A percentile compares a stretch with the other conserved stretches of the same genome.
Evolutionary conservation across 2,888 invertebrate genomes (phyloP).

Genomic region (Limnephilus lunatus): DNA sequence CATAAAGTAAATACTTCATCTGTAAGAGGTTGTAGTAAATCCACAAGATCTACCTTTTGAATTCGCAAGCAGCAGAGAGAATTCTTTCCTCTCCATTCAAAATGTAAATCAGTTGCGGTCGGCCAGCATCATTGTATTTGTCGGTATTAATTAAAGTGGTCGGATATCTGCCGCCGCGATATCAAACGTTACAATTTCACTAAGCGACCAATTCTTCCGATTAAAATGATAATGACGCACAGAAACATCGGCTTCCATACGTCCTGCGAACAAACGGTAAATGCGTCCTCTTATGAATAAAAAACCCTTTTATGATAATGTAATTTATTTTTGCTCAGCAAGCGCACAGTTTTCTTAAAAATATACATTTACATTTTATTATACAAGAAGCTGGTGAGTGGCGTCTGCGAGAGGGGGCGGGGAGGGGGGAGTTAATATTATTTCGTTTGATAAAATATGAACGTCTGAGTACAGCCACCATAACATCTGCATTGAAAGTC

Average conservation of each 20-base stretch:
- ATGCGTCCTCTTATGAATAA: constrained; percentile 58
- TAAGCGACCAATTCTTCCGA: constrained; percentile 34
- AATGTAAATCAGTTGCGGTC: constrained; percentile 39
- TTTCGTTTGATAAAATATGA: constrained; percentile 53
- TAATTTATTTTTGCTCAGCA: constrained; percentile 62
- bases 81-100: constrained; percentile 29
- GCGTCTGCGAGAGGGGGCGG: background rate
- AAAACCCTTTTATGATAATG: constrained; percentile 64
- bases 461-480: constrained; percentile 20
- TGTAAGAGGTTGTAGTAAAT: background rate
- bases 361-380: constrained; percentile 64
- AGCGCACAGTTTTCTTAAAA: constrained; percentile 64
- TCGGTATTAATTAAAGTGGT: constrained; percentile 45
- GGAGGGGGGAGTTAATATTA: constrained; percentile 34
- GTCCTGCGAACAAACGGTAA: constrained; percentile 41
- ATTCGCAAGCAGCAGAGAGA: background rate
- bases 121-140: constrained; percentile 17
- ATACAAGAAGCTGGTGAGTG: constrained; percentile 43
- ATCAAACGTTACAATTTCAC: constrained; percentile 23
- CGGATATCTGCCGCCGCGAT: constrained; percentile 12
- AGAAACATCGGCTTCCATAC: constrained; percentile 43
- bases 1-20: background rate
- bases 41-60: constrained; percentile 1
- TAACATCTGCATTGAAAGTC: constrained; percentile 13
- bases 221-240: constrained; percentile 46